phyloP scores from a whole-genome alignment of 23 tunicate species.

The Halocynthia aurantium region DNA sequence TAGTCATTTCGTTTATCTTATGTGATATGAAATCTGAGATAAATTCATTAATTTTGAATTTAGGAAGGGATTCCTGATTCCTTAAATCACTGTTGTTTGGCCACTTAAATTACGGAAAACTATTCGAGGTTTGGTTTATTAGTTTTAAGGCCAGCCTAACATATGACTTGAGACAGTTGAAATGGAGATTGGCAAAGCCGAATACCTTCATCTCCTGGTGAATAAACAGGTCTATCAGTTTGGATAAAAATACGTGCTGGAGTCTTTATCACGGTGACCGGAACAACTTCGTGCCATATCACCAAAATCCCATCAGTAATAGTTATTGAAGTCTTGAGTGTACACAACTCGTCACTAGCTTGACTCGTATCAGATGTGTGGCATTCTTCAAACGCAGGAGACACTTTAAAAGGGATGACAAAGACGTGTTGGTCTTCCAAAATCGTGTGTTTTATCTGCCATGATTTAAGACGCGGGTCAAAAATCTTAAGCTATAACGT shows the following conservation, averaged over 20 bases:
- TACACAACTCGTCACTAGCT: not conserved
- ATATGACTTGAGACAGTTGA: no score
- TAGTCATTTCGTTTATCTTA: no score
- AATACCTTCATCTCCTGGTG: slow-evolving; percentile 58
- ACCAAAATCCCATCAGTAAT: not conserved
- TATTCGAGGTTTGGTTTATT: no score
- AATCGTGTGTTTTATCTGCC: not conserved
- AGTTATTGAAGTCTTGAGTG: not conserved
- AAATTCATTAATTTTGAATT: no score
- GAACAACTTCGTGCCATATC: not conserved
- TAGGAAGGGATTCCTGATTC: no score
- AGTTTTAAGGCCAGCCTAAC: no score
- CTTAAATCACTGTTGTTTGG: no score
- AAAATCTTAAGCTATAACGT: no score
- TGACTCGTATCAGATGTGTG: not conserved
- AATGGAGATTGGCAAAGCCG: not conserved
- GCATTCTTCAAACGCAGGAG: slow-evolving; percentile 3
- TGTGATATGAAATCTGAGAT: no score
- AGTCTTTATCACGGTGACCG: slow-evolving; percentile 17
- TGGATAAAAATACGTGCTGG: slow-evolving; percentile 61
- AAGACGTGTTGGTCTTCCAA: not conserved
- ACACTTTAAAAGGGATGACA: slow-evolving; percentile 4
- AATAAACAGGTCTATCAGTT: slow-evolving; percentile 73
- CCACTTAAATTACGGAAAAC: no score
- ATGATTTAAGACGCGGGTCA: not conserved